A percentile compares a stretch with the other conserved stretches of the same genome.
These are phyloP conservation scores for Coregonus sp. DNA, from an alignment of 2,797 vertebrate species.

Conservation along the genomic window DNA sequence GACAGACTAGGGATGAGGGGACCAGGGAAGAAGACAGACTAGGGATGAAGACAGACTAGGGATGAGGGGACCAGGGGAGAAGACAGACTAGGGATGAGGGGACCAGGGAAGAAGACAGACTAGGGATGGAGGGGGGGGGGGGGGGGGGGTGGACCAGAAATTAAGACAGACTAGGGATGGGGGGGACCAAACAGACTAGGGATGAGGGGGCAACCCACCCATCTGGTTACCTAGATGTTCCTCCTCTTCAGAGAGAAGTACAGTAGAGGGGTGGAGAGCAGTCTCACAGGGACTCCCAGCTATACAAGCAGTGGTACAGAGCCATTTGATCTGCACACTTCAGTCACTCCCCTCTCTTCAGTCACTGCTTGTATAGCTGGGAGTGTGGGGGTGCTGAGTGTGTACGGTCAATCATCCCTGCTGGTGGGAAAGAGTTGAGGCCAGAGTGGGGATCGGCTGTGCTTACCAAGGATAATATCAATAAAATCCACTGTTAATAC, in stretches of 20 bases:
- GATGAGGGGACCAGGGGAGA: too few relatives aligned
- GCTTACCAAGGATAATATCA: slow-evolving; percentile 30
- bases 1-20: too few relatives aligned
- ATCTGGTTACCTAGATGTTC: neutral
- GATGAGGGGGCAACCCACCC: slow-evolving; percentile 10
- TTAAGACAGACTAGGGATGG: neutral
- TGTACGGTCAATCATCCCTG: slow-evolving; percentile 31
- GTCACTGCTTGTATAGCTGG: neutral
- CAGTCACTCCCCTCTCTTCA: neutral
- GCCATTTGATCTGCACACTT: neutral
- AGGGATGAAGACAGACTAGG: too few relatives aligned
- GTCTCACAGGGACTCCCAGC: neutral
- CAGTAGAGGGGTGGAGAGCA: neutral
- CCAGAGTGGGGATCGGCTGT: slow-evolving; percentile 20
- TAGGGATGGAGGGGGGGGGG: too few relatives aligned
- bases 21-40: too few relatives aligned
- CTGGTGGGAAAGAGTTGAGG: slow-evolving; percentile 34
- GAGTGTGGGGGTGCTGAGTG: slow-evolving; percentile 5
- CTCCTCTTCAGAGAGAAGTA: neutral
- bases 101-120: too few relatives aligned
- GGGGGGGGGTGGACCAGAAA: neutral
- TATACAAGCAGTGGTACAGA: neutral
- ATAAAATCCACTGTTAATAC: slow-evolving; percentile 14
- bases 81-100: too few relatives aligned
- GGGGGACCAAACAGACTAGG: neutral